Evolutionary conservation across 2,797 vertebrate species (phyloP).

Genomic region (Anomalospiza imberbis): DNA sequence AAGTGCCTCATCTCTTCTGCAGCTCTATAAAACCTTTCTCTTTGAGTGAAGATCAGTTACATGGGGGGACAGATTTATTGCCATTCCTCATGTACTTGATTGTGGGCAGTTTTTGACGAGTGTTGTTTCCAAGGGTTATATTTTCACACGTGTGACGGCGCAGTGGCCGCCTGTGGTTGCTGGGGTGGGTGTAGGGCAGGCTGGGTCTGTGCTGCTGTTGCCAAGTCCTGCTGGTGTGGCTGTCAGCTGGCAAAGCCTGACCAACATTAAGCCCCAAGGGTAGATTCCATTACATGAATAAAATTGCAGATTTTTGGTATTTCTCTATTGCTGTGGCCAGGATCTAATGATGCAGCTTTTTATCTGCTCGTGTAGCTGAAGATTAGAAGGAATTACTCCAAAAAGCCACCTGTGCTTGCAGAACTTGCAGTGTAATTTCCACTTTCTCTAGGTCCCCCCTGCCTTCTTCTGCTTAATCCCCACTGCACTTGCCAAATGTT

Average conservation of each 20-base stretch:
- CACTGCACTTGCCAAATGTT: background rate
- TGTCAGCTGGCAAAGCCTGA: background rate
- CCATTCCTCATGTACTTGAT: rapidly evolving
- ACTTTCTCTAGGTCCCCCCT: background rate
- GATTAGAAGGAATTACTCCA: background rate
- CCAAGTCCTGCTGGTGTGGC: background rate
- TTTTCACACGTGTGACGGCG: rapidly evolving
- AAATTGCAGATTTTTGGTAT: background rate
- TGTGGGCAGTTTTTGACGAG: background rate
- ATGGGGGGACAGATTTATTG: background rate
- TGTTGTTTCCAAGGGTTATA: background rate
- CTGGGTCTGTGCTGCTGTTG: background rate
- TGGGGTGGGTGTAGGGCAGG: rapidly evolving
- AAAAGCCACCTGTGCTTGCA: background rate
- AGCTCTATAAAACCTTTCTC: background rate
- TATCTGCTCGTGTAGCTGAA: background rate
- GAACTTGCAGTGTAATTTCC: background rate
- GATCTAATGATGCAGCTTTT: background rate
- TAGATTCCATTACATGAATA: background rate
- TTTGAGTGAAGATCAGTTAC: background rate
- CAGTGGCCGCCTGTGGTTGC: background rate
- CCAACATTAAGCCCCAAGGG: background rate
- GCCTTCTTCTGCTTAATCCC: background rate
- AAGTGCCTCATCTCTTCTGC: background rate
- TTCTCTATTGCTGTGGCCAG: background rate